Conservation (phyloP, 2,797 vertebrate species). For the Malurus splendens region DNA sequence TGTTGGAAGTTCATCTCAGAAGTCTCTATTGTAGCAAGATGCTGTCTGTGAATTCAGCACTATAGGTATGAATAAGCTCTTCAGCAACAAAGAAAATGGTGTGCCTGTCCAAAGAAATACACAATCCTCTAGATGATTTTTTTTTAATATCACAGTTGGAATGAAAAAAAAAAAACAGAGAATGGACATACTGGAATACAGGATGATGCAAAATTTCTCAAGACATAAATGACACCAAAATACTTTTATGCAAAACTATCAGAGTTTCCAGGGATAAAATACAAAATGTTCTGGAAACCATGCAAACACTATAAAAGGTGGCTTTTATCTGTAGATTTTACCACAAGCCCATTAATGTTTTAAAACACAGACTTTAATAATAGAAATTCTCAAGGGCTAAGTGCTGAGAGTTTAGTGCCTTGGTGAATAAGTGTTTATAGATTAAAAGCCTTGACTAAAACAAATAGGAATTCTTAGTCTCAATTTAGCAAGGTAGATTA, state of each 20-base stretch:
- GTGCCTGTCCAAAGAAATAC: background rate
- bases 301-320: background rate
- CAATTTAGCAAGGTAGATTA: background rate
- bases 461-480: background rate
- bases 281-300: slow-evolving; percentile 26
- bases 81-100: background rate
- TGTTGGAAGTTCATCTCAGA: background rate
- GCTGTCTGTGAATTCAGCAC: background rate
- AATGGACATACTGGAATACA: background rate
- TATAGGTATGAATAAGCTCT: background rate
- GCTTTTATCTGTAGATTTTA: background rate
- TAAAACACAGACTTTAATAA: background rate
- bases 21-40: background rate
- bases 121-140: background rate
- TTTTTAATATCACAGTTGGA: background rate
- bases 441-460: slow-evolving; percentile 39
- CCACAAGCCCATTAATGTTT: background rate
- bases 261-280: background rate
- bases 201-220: background rate
- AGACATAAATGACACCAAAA: background rate
- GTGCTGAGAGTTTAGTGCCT: background rate
- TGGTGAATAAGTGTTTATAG: background rate
- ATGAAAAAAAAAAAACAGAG: background rate
- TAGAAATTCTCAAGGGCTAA: background rate
- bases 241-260: background rate